Evolutionary conservation across 2,888 invertebrate genomes (phyloP).

Genomic region (Campopleginae sp.): DNA sequence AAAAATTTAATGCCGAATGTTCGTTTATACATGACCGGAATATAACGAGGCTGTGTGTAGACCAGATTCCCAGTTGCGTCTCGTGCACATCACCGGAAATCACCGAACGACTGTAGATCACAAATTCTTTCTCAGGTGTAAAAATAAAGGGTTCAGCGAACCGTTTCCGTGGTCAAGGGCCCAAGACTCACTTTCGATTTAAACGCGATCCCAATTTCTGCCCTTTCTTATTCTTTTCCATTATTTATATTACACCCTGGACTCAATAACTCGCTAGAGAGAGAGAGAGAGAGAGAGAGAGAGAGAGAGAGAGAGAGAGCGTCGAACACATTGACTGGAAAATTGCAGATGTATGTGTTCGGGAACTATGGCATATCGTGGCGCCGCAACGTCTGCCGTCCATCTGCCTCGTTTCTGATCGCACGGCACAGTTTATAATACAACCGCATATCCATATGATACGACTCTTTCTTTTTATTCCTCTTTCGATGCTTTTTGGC

Average conservation of each 20-base stretch:
- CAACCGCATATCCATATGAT: slow-evolving; percentile 6
- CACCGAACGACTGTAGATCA: background rate
- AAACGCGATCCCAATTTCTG: background rate
- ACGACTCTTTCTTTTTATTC: background rate
- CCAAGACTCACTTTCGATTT: slow-evolving; percentile 14
- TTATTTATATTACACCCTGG: background rate
- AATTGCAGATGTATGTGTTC: slow-evolving; percentile 43
- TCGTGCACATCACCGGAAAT: background rate
- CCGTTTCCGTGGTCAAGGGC: slow-evolving; percentile 37
- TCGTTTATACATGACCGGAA: background rate
- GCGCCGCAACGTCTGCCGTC: slow-evolving; percentile 59
- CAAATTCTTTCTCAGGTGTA: background rate
- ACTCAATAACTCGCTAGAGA: background rate
- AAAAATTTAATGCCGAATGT: background rate
- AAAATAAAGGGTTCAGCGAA: slow-evolving; percentile 1
- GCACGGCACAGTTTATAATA: slow-evolving; percentile 47
- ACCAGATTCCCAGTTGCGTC: background rate
- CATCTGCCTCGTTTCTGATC: slow-evolving; percentile 50
- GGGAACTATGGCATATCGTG: slow-evolving; percentile 8
- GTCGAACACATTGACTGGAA: background rate
- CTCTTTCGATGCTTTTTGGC: slow-evolving; percentile 12
- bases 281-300: background rate
- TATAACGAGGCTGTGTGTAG: background rate
- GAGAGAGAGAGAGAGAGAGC: background rate
- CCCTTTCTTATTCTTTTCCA: background rate